Evolutionary conservation across 2,888 invertebrate genomes (phyloP).

Genomic region (Leptopilina myrica): DNA sequence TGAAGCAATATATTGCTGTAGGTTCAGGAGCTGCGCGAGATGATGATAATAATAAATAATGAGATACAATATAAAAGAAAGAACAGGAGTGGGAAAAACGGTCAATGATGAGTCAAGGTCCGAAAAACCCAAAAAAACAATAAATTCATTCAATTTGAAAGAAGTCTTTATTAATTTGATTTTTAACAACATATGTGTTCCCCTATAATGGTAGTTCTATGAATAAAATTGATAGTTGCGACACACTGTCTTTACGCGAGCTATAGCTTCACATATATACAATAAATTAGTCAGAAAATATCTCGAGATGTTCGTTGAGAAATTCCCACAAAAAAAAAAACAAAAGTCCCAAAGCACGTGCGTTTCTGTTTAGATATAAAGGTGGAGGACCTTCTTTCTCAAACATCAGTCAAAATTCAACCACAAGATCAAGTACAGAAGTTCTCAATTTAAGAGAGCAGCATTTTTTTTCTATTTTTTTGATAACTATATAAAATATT

Average conservation of each 20-base stretch:
- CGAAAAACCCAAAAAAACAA: background rate
- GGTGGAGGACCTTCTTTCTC: constrained; percentile 9
- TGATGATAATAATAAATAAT: no score
- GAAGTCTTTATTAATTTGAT: background rate
- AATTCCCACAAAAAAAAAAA: background rate
- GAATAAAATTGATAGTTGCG: background rate
- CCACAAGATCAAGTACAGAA: background rate
- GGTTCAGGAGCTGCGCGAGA: no score
- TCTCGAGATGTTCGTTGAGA: background rate
- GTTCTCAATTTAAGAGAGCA: background rate
- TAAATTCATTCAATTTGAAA: background rate
- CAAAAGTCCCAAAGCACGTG: background rate
- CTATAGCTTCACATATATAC: background rate
- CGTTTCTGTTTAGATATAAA: constrained; percentile 18
- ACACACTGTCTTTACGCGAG: background rate
- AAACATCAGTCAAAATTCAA: constrained; percentile 17
- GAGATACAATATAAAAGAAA: no score
- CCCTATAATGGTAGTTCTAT: background rate
- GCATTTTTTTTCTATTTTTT: background rate
- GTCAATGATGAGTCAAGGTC: no score
- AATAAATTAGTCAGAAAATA: constrained; percentile 14
- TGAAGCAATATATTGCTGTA: no score
- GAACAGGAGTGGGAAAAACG: no score
- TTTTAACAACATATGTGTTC: background rate
- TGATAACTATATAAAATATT: no score